Evolutionary conservation across 2,888 invertebrate genomes (phyloP).

Genomic region (Tiliacea aurago): DNA sequence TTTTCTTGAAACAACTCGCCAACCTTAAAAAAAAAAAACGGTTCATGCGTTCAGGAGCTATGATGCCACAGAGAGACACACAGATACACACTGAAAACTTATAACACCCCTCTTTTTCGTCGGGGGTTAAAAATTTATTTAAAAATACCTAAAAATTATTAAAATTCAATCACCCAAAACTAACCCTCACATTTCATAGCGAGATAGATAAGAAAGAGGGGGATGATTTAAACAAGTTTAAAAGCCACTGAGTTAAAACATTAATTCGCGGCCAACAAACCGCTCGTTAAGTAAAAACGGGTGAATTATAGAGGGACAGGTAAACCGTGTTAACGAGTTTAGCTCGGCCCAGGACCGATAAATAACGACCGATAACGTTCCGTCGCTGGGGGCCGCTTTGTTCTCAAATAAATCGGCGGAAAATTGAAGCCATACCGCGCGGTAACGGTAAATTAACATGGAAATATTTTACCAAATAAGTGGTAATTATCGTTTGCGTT

Average conservation of each 20-base stretch:
- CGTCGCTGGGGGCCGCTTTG: constrained; percentile 70
- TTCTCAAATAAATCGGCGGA: constrained; percentile 77
- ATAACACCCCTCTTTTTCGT: too few relatives aligned
- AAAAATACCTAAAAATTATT: background rate
- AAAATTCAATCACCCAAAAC: constrained; percentile 51
- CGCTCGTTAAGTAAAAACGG: constrained; percentile 80
- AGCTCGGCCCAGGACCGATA: constrained; percentile 72
- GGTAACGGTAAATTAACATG: constrained; percentile 64
- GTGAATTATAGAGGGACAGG: constrained; percentile 83
- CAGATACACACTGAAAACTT: too few relatives aligned
- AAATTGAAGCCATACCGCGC: constrained; percentile 72
- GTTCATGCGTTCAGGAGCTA: too few relatives aligned
- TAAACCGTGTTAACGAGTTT: constrained; percentile 83
- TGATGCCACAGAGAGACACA: too few relatives aligned
- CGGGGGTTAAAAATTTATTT: too few relatives aligned
- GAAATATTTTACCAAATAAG: constrained; percentile 66
- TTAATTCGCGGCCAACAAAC: constrained; percentile 79
- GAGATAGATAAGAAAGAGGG: constrained; percentile 60
- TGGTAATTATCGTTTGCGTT: constrained; percentile 59
- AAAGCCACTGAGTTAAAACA: constrained; percentile 71
- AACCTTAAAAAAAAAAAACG: too few relatives aligned
- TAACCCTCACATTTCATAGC: constrained; percentile 45
- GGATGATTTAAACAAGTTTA: constrained; percentile 68
- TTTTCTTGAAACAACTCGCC: too few relatives aligned
- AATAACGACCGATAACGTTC: constrained; percentile 80